phyloP scores from a whole-genome alignment of 2,888 invertebrate genomes.

The Micoletzkya japonica region DNA sequence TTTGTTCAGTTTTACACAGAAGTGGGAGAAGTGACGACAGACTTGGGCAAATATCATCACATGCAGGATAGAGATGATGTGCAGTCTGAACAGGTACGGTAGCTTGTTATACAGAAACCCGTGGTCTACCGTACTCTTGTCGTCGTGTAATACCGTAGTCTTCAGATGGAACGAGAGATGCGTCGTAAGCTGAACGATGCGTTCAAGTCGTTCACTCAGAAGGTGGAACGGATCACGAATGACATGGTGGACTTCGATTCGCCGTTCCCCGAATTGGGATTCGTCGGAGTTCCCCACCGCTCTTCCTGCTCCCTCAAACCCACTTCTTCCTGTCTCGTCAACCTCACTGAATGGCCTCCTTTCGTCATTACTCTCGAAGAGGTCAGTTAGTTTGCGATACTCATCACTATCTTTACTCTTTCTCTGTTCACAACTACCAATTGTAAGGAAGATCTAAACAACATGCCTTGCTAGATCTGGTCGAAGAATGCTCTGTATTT shows the following conservation, averaged over 20 bases:
- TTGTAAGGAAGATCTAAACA: too few relatives aligned
- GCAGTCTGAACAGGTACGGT: constrained; percentile 83
- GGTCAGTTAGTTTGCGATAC: not conserved
- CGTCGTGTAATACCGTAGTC: not conserved
- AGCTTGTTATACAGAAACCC: not conserved
- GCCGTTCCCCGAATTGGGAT: constrained; percentile 95
- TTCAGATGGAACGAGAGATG: constrained; percentile 85
- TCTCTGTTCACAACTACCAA: too few relatives aligned
- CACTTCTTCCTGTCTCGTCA: constrained; percentile 94
- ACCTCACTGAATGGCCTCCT: constrained; percentile 97
- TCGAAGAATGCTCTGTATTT: not conserved
- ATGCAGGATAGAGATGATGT: constrained; percentile 99
- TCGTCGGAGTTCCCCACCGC: constrained; percentile 93
- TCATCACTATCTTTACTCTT: not conserved
- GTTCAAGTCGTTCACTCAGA: constrained; percentile 91
- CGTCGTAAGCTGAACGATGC: constrained; percentile 94
- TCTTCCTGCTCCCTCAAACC: constrained; percentile 76
- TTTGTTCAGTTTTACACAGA: constrained; percentile 92
- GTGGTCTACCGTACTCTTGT: not conserved
- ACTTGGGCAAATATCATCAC: constrained; percentile 97
- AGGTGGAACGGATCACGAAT: constrained; percentile 83
- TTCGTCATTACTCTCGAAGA: constrained; percentile 85
- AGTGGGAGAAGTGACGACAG: constrained; percentile 98
- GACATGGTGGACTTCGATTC: constrained; percentile 97
- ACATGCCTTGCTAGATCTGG: too few relatives aligned